Base-by-base conservation (phyloP, 2,797 vertebrate genomes). In the Brachymystax lenok region DNA sequence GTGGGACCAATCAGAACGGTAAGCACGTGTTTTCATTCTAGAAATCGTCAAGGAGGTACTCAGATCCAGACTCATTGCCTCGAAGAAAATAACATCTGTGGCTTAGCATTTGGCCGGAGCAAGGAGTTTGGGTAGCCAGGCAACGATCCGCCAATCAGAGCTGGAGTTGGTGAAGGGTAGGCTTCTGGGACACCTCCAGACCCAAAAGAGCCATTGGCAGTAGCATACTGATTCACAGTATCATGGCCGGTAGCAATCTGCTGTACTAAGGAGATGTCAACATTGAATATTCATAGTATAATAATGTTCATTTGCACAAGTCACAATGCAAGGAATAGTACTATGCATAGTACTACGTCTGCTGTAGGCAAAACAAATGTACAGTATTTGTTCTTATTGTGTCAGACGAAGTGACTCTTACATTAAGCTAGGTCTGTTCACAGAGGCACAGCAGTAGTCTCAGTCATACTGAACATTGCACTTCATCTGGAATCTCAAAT, bases 181-280 rank as follows among this genome's bases (percentile, higher is more conserved):
- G 82, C 83, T 85, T 77, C 71, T 83, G 87, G 88, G 85, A 88
- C 76, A 30, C 63, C 64, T 71, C 35, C 75, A 19, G 70, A 13
- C 50, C 69, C 46, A 46, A 40, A 82, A 73, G 52, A 5, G 77
- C 88, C 76, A 72, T 0, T 51, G 81, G 84, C 77, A 21, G 14
- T 69, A 21, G 70, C 35, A 71, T 28, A 61, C 71, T 78, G 87
- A 84, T 85, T 85, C 84, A 79, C 80, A 50, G 80, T 50, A 74
- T 85, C n/a, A 61, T 61, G 84, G 66, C 69, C 84, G 87, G 79
- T 72, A 3, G 81, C 86, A 75, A 74, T 30, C 24, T 28, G 27
- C 14, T 80, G 24, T 46, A 83, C 86, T 75, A 82, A 76, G 77
- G 79, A 80, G 78, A 87, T 82, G 82, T 72, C 80, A 80, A 84